Evolutionary conservation across 2,888 invertebrate species (phyloP).

Genomic region (Amphipoea oculea): DNA sequence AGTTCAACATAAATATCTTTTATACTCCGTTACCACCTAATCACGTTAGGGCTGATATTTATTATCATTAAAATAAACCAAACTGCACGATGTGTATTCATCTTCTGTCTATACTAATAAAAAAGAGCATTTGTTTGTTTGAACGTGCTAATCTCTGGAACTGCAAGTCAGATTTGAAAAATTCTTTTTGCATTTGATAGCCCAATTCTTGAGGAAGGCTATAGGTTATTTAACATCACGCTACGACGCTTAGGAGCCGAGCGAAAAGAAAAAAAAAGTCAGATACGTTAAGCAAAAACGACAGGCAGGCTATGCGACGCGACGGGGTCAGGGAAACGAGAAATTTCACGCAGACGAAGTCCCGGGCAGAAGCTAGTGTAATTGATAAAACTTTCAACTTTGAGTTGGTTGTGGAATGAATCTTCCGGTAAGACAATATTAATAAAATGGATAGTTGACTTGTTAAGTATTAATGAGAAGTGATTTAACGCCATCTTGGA

Average conservation of each 20-base stretch:
- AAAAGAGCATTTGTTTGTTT: not conserved
- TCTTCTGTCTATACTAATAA: not conserved
- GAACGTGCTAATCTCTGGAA: not conserved
- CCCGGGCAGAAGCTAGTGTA: not conserved
- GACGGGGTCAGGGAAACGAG: too few species aligned
- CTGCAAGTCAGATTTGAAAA: too few species aligned
- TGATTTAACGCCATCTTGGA: slow-evolving; percentile 19
- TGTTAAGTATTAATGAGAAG: slow-evolving; percentile 24
- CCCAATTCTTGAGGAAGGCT: too few species aligned
- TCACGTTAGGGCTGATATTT: slow-evolving; percentile 39
- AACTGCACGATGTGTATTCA: slow-evolving; percentile 8
- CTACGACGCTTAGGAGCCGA: too few species aligned
- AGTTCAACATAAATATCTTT: slow-evolving; percentile 57
- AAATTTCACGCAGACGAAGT: too few species aligned
- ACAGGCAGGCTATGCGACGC: too few species aligned
- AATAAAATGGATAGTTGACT: slow-evolving; percentile 31
- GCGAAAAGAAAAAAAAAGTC: too few species aligned
- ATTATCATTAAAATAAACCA: slow-evolving; percentile 28
- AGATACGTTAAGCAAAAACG: too few species aligned
- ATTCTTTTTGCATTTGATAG: too few species aligned
- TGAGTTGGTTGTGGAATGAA: slow-evolving; percentile 11
- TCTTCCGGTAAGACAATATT: slow-evolving; percentile 23
- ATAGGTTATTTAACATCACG: too few species aligned
- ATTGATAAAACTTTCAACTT: slow-evolving; percentile 40
- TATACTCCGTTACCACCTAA: slow-evolving; percentile 41